Conservation (phyloP, 2,888 invertebrate genomes). For the Lypha dubia region DNA sequence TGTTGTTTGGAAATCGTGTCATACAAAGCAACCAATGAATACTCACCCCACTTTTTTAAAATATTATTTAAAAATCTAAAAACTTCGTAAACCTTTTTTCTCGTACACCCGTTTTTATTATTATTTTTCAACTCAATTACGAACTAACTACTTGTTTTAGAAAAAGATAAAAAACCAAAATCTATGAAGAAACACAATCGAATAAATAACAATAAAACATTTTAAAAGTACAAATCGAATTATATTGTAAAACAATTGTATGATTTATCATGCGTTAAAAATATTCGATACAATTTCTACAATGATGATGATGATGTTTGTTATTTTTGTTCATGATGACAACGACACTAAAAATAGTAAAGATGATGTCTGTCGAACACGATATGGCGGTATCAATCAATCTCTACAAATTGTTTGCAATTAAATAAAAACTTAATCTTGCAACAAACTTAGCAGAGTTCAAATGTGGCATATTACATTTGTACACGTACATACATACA, state of each 20-base stretch:
- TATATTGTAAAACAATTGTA: slow-evolving; percentile 71
- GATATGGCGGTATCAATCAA: slow-evolving; percentile 20
- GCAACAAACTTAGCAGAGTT: slow-evolving; percentile 44
- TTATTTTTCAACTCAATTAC: slow-evolving; percentile 37
- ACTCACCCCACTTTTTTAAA: no score
- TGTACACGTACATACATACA: no score
- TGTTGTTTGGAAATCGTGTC: no score
- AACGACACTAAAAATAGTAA: not conserved
- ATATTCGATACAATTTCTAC: slow-evolving; percentile 59
- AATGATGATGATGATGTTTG: slow-evolving; percentile 2
- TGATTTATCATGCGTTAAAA: slow-evolving; percentile 70
- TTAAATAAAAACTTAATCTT: slow-evolving; percentile 4
- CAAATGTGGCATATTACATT: slow-evolving; percentile 39
- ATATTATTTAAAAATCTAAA: not conserved
- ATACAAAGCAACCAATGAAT: no score
- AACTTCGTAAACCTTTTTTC: slow-evolving; percentile 1
- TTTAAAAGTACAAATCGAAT: slow-evolving; percentile 67
- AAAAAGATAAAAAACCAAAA: slow-evolving; percentile 35
- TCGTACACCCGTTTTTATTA: slow-evolving; percentile 18
- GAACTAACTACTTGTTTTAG: slow-evolving; percentile 38
- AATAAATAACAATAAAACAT: slow-evolving; percentile 43
- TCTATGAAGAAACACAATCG: slow-evolving; percentile 20
- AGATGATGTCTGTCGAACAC: slow-evolving; percentile 2
- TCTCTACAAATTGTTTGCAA: slow-evolving; percentile 15
- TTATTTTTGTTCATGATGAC: not conserved